Base-by-base conservation (phyloP, 2,888 invertebrate genomes). In the Seira sanloemensis region DNA sequence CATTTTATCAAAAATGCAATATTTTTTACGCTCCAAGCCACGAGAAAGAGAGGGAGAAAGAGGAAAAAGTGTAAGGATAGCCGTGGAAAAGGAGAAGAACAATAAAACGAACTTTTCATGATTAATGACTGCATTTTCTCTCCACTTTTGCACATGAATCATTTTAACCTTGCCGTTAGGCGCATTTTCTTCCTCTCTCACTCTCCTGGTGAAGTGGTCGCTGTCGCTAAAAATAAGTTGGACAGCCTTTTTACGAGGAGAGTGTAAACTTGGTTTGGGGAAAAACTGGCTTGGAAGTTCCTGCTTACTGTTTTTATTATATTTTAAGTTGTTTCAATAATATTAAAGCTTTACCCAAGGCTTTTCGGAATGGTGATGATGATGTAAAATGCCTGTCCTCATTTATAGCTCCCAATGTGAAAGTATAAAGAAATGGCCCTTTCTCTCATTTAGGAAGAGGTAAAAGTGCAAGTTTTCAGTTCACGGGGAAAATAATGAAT, bases 101-200 rank as follows among this genome's bases (percentile, higher is more conserved):
- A 79, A 79, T 79, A 79, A 79, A 78, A 73, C 54, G 79, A 79
- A 79, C 79, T 79, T 79, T 79, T 25, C 67, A 79, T 84, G 84
- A 84, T 84, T 84, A 84, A 84, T 84, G 84, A 77, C 84, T 84
- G 79, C 84, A 84, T 84, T 84, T 84, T 84, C 84, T 79, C 84
- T 76, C 79, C 74, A 79, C 54, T 73, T 79, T 79, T 79, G 79
- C 79, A 73, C 79, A 79, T 79, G 79, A 79, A 79, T 79, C 79
- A 79, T 79, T 79, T 79, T 65, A 79, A 71, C 79, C 79, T 79
- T 62, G 26, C 73, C 62, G 58, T 73, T 26, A 73, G 73, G 73
- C 73, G 5, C 50, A 18, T 50, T 50, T 50, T 18, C 16, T 50
- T 50, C n/a, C 16, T 50, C n/a, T 2, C 16, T 50, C 16, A 16